Percentiles rank a stretch among this genome's conserved stretches.
Evolutionary conservation across 2,888 invertebrate species (phyloP).

Genomic region (Altica lythri): DNA sequence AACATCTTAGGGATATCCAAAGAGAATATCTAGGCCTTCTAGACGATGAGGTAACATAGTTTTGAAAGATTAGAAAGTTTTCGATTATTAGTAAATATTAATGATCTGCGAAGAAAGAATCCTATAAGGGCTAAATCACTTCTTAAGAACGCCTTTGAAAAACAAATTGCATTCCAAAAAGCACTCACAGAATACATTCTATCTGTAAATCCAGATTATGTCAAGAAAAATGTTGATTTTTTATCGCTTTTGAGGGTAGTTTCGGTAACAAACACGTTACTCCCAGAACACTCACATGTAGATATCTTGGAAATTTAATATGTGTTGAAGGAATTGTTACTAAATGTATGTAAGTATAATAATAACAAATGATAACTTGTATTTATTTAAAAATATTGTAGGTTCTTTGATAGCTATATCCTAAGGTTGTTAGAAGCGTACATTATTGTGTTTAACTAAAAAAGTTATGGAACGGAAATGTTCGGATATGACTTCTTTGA

Average conservation of each 20-base stretch:
- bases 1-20: constrained; percentile 81
- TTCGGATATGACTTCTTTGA: constrained; percentile 93
- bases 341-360: constrained; percentile 77
- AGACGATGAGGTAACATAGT: constrained; percentile 96
- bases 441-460: constrained; percentile 94
- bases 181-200: constrained; percentile 90
- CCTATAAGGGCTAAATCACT: constrained; percentile 76
- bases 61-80: too few species aligned
- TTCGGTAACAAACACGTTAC: constrained; percentile 98
- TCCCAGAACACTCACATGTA: constrained; percentile 86
- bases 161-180: constrained; percentile 86
- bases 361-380: too few species aligned
- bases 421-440: constrained; percentile 95
- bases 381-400: too few species aligned
- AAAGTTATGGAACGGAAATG: constrained; percentile 93
- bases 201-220: constrained; percentile 80
- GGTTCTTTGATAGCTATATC: constrained; percentile 92
- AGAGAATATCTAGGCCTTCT: constrained; percentile 95
- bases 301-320: constrained; percentile 86
- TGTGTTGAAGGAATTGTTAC: constrained; percentile 99
- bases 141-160: constrained; percentile 86
- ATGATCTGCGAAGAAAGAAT: constrained; percentile 88
- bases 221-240: constrained; percentile 83
- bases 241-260: constrained; percentile 94
- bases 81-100: constrained; percentile 88